Evolutionary conservation across 2,888 invertebrate genomes (phyloP).

Genomic region (Chloroclysta siterata): DNA sequence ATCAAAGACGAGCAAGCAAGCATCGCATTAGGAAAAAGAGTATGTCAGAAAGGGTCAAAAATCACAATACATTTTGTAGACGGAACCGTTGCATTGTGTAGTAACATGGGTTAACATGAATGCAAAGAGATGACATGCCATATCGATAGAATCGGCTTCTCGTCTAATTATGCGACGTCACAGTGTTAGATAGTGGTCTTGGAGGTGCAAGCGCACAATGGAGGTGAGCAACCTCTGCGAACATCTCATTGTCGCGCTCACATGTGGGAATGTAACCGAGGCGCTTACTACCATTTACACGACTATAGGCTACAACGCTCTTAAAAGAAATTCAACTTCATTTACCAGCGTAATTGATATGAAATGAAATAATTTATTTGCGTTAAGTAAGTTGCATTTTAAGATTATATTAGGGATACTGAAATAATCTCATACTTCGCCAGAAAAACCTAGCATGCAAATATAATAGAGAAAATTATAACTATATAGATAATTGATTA

Average conservation of each 20-base stretch:
- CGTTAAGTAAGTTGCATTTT: too few species aligned
- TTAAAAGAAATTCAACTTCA: slow-evolving; percentile 32
- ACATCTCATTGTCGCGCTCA: slow-evolving; percentile 70
- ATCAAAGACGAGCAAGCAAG: too few species aligned
- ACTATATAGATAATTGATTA: too few species aligned
- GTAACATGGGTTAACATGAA: slow-evolving; percentile 33
- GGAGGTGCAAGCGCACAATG: slow-evolving; percentile 50
- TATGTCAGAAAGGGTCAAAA: too few species aligned
- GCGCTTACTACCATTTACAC: slow-evolving; percentile 50
- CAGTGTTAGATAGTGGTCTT: slow-evolving; percentile 60
- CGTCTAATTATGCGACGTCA: slow-evolving; percentile 75
- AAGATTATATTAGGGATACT: too few species aligned
- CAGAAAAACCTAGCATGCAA: too few species aligned
- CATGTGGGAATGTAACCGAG: slow-evolving; percentile 65
- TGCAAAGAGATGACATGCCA: slow-evolving; percentile 44
- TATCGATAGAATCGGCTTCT: slow-evolving; percentile 55
- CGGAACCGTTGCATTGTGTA: slow-evolving; percentile 13
- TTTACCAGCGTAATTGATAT: slow-evolving; percentile 48
- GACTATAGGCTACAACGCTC: slow-evolving; percentile 16
- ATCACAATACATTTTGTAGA: neutral
- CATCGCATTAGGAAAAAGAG: too few species aligned
- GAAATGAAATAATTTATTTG: too few species aligned
- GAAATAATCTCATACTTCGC: too few species aligned
- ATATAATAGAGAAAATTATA: too few species aligned
- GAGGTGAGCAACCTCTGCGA: slow-evolving; percentile 77